phyloP scores from a whole-genome alignment of 2,113 vertebrate species.

The Paramisgurnus dabryanus region DNA sequence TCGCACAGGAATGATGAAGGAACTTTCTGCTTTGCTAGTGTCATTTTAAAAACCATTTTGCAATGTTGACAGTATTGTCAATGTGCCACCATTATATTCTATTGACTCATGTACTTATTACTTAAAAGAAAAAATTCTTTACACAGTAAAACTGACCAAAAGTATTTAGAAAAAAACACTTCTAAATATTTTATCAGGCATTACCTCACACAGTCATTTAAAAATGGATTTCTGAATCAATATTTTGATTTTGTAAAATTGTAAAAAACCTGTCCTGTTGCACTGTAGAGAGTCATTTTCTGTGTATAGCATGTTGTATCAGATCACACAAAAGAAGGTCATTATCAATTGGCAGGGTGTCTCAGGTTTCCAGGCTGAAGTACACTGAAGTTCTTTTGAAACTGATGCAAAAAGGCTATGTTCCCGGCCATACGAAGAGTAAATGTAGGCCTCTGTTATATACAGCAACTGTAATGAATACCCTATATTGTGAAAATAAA shows the following conservation, averaged over 20 bases:
- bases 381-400: neutral
- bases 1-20: neutral
- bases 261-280: neutral
- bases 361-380: conserved; percentile 15
- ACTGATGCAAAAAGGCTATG: conserved; percentile 5
- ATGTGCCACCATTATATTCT: conserved; percentile 1
- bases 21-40: neutral
- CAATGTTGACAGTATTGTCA: conserved; percentile 1
- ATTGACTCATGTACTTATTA: conserved; percentile 36
- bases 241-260: neutral
- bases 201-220: no score
- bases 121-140: no score
- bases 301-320: conserved; percentile 31
- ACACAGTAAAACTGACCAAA: no score
- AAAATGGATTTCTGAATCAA: neutral
- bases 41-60: conserved; percentile 10
- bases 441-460: neutral
- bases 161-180: no score
- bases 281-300: conserved; percentile 21
- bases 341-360: conserved; percentile 21
- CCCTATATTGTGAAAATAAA: neutral
- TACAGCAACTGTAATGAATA: neutral
- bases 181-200: no score
- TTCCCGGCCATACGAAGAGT: neutral
- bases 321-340: conserved; percentile 41